phyloP scores from a whole-genome alignment of 2,797 vertebrate genomes.

The Oreonectes daqikongensis region DNA sequence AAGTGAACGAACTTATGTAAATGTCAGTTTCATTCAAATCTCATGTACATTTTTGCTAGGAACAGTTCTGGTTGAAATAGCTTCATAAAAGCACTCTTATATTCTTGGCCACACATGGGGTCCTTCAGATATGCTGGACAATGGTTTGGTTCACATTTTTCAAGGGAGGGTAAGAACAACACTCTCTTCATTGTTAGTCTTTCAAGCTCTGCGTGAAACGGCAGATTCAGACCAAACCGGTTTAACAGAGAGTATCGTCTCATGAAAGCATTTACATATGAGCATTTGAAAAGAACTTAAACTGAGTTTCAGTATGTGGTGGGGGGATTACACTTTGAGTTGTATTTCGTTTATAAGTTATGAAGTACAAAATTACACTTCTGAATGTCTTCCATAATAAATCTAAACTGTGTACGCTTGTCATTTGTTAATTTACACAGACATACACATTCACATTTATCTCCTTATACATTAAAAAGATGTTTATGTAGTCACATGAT shows the following conservation, averaged over 20 bases:
- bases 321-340: neutral
- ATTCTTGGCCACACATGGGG: slow-evolving; percentile 9
- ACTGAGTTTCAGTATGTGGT: slow-evolving; percentile 61
- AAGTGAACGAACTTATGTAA: neutral
- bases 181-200: slow-evolving; percentile 34
- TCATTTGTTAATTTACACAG: neutral
- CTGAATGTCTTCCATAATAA: neutral
- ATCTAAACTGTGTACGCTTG: neutral
- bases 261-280: slow-evolving; percentile 29
- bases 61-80: neutral
- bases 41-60: neutral
- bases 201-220: slow-evolving; percentile 40
- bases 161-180: slow-evolving; percentile 31
- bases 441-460: neutral
- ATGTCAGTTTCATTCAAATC: neutral
- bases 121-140: slow-evolving; percentile 18
- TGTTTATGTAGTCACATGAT: neutral
- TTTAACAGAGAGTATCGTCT: slow-evolving; percentile 74
- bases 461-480: neutral
- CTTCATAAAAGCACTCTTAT: slow-evolving; percentile 6
- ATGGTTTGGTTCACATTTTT: slow-evolving; percentile 14
- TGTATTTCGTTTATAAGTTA: neutral
- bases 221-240: slow-evolving; percentile 68
- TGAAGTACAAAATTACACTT: neutral
- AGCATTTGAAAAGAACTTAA: slow-evolving; percentile 50